phyloP scores from a whole-genome alignment of 2,797 vertebrate genomes.

The Pseudochaenichthys georgianus region DNA sequence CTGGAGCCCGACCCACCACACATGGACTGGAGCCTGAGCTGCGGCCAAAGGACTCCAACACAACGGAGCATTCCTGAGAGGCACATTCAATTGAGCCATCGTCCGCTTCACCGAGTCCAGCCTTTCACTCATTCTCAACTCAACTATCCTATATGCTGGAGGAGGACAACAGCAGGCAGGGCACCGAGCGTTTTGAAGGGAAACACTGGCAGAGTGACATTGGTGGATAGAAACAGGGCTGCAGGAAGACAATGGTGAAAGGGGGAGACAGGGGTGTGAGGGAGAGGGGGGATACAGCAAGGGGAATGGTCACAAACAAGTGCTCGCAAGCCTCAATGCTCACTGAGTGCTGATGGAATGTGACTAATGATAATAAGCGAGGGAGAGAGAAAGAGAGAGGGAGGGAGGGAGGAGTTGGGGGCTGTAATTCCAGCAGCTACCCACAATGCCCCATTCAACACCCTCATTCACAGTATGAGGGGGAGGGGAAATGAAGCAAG shows the following conservation, averaged over 20 bases:
- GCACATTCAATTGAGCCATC: slow-evolving; percentile 66
- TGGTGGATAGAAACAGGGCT: slow-evolving; percentile 39
- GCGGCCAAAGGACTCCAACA: slow-evolving; percentile 31
- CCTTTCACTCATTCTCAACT: slow-evolving; percentile 61
- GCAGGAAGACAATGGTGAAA: slow-evolving; percentile 50
- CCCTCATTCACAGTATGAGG: slow-evolving; percentile 55
- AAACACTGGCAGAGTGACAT: slow-evolving; percentile 32
- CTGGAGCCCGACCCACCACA: slow-evolving; percentile 1
- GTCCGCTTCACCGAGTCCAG: slow-evolving; percentile 58
- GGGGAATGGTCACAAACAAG: slow-evolving; percentile 55
- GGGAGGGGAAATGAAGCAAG: slow-evolving; percentile 54
- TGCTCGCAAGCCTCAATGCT: slow-evolving; percentile 65
- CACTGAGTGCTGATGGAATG: slow-evolving; percentile 76
- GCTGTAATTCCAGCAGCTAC: slow-evolving; percentile 71
- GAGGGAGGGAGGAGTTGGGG: slow-evolving; percentile 14
- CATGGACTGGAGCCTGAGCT: slow-evolving; percentile 16
- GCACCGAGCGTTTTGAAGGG: slow-evolving; percentile 1
- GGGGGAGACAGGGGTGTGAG: slow-evolving; percentile 5
- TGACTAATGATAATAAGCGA: slow-evolving; percentile 72
- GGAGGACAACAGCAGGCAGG: slow-evolving; percentile 17
- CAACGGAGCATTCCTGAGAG: slow-evolving; percentile 59
- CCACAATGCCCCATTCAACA: slow-evolving; percentile 65
- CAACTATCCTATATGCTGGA: slow-evolving; percentile 36
- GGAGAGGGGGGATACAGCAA: slow-evolving; percentile 13
- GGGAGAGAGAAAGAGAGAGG: neutral